Base-by-base conservation (phyloP, 2,888 invertebrate genomes). In the Linnaemya tessellans region DNA sequence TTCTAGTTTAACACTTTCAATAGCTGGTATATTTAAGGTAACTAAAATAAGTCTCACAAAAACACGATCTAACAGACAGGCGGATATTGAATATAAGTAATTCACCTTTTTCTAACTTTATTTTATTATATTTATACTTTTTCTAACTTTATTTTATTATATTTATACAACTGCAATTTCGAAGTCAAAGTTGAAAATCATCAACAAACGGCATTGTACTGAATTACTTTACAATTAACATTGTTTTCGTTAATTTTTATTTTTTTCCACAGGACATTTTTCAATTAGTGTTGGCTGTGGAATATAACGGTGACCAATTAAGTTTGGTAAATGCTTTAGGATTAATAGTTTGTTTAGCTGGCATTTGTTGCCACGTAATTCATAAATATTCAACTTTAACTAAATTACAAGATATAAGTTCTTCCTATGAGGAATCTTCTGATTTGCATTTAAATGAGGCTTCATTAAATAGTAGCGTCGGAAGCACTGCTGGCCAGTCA, bases 1-100 rank as follows among this genome's bases (percentile, higher is more conserved):
- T 0, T 99, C 99, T 89, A 98, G 99, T 94, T 95, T 99, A 75
- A 99, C 99, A 0, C 93, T 99, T 58, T 97, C 98, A 25, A 96
- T 99, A 88, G 96, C 98, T 62, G 98, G 99, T 81, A 98, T 99
- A 91, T 96, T 98, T 91, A 99, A 99, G 96, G 98, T 98, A 93
- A 92, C 54, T 75, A 73, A 51, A 51, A 62, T 10, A 20, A 58
- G 43, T 7, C 38, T 71, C 8, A 10, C 38, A 38, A 38, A 38
- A 38, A 30, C 2, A 38, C 38, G 10, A 3, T 10, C 3, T 1
- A 38, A 38, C 38, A 38, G 38, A 38, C 38, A 38, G 38, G 8
- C 38, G 10, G 9, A 38, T 38, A 10, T 38, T 38, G 38, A 38
- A 38, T 38, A 38, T 10, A 35, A 35, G n/a, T n/a, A n/a, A n/a